phyloP scores from a whole-genome alignment of 2,888 invertebrate species.

The Frankliniella intonsa region DNA sequence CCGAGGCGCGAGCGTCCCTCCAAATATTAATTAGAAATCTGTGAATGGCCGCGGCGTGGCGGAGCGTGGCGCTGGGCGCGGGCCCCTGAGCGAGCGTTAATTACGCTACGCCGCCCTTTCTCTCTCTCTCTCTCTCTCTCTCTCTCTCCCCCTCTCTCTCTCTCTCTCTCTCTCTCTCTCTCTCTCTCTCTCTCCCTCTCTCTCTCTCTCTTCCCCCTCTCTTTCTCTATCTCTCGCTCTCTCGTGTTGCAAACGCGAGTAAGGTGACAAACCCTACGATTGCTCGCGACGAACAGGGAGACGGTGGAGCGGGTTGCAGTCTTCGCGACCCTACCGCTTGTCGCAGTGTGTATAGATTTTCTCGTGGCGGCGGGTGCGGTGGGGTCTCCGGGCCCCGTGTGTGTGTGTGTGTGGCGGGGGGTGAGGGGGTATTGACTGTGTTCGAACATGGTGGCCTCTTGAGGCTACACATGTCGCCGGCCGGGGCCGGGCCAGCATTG shows the following conservation, averaged over 20 bases:
- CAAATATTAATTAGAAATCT: constrained; percentile 6
- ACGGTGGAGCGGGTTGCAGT: too few species aligned
- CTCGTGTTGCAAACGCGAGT: too few species aligned
- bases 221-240: too few species aligned
- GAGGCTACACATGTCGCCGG: background rate
- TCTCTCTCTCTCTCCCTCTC: background rate
- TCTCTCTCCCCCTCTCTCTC: background rate
- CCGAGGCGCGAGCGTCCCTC: background rate
- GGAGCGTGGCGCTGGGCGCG: background rate
- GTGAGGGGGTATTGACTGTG: background rate
- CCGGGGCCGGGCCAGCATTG: background rate
- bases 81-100: background rate
- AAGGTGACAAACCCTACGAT: too few species aligned
- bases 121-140: background rate
- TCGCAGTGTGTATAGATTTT: background rate
- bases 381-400: background rate
- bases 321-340: too few species aligned
- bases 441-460: constrained; percentile 8
- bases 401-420: background rate
- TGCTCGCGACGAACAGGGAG: too few species aligned
- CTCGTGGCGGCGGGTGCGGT: too few species aligned
- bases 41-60: background rate
- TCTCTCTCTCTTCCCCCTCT: background rate
- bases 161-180: background rate
- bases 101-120: background rate